These are phyloP conservation scores for Dryobates pubescens DNA, from an alignment of 2,797 vertebrate genomes.

Conservation along the genomic window DNA sequence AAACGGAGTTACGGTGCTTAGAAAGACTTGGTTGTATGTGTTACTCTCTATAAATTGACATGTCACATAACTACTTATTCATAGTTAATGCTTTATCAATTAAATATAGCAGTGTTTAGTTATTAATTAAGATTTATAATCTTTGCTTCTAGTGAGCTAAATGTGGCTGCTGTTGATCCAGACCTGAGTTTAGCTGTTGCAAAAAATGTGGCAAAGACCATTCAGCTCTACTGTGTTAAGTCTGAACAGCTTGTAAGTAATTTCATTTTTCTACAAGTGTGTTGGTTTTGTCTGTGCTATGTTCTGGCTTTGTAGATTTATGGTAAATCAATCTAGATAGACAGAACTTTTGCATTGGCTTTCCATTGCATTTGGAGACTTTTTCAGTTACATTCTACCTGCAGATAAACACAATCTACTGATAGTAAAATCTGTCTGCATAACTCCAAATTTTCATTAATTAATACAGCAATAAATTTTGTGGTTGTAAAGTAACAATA, in stretches of 20 bases:
- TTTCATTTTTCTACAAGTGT: background rate
- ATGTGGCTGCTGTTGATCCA: slow-evolving; percentile 91
- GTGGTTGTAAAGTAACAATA: background rate
- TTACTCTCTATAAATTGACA: slow-evolving; percentile 28
- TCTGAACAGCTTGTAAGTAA: slow-evolving; percentile 94
- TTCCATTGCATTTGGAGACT: background rate
- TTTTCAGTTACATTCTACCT: slow-evolving; percentile 18
- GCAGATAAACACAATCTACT: background rate
- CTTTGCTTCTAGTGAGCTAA: slow-evolving; percentile 88
- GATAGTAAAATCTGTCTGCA: background rate
- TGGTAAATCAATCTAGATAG: background rate
- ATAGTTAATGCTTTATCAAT: slow-evolving; percentile 1
- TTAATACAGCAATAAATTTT: background rate
- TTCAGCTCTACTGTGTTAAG: slow-evolving; percentile 94
- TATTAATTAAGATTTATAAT: slow-evolving; percentile 45
- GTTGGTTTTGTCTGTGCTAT: background rate
- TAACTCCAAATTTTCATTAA: background rate
- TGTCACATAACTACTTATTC: slow-evolving; percentile 25
- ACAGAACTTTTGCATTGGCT: background rate
- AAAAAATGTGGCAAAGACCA: slow-evolving; percentile 93
- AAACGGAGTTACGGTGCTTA: slow-evolving; percentile 50
- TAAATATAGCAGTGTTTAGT: background rate
- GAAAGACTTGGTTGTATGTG: slow-evolving; percentile 34
- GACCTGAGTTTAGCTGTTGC: slow-evolving; percentile 89
- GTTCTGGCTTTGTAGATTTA: background rate